Conservation (phyloP, 2,797 vertebrate species). For the Danio aesculapii region DNA sequence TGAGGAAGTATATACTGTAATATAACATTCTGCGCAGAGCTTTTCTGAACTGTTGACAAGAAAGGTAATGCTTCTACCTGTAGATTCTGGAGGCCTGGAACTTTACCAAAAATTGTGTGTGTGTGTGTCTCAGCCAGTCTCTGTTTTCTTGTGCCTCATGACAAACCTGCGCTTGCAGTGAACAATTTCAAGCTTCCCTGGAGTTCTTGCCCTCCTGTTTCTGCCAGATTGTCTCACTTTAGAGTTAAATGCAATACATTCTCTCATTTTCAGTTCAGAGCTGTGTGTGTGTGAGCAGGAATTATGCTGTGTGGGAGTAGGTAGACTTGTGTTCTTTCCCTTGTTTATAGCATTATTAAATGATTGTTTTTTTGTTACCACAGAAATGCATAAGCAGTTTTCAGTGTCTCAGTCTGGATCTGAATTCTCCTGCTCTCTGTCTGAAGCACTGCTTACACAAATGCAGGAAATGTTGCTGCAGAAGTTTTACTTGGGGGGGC, state of each 20-base stretch:
- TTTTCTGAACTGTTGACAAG: neutral
- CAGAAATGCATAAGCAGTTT: slow-evolving; percentile 5
- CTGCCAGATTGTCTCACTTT: slow-evolving; percentile 43
- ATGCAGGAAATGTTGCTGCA: neutral
- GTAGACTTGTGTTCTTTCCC: neutral
- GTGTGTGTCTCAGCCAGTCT: neutral
- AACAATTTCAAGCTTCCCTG: slow-evolving; percentile 23
- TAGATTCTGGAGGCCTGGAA: neutral
- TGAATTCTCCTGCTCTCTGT: neutral
- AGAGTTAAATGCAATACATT: neutral
- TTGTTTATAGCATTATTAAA: slow-evolving; percentile 25
- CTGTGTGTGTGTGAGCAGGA: slow-evolving; percentile 16
- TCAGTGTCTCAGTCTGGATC: neutral
- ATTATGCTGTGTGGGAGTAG: slow-evolving; percentile 23
- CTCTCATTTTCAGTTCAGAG: slow-evolving; percentile 6
- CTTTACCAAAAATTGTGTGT: neutral
- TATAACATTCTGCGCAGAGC: neutral
- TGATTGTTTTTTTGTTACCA: slow-evolving; percentile 13
- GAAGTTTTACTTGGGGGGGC: too few relatives aligned
- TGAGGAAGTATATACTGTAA: neutral
- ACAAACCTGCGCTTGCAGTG: slow-evolving; percentile 11
- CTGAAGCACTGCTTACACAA: neutral
- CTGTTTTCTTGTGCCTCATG: slow-evolving; percentile 1
- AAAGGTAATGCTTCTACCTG: neutral
- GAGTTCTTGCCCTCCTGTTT: slow-evolving; percentile 28